Conservation (phyloP, 2,888 invertebrate species). For the Nomada fucata region DNA sequence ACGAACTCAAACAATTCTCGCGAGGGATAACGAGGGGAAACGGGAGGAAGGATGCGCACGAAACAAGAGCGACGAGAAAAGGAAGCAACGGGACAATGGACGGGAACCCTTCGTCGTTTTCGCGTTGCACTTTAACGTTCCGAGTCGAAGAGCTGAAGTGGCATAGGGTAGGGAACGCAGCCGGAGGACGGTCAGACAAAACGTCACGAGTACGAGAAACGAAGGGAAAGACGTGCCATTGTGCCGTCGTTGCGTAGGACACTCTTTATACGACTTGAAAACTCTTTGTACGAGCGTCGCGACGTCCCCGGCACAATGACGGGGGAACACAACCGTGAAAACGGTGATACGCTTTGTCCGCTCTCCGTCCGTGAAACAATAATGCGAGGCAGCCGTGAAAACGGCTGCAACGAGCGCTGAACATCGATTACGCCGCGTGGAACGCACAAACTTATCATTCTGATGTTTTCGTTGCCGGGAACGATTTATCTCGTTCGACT, state of each 20-base stretch:
- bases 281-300: slow-evolving; percentile 51
- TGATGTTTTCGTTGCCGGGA: background rate
- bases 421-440: slow-evolving; percentile 21
- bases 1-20: too few relatives aligned
- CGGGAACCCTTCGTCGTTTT: background rate
- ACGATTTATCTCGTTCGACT: background rate
- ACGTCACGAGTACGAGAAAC: slow-evolving; percentile 18
- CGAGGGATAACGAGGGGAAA: background rate
- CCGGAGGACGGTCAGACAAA: background rate
- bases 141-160: slow-evolving; percentile 26
- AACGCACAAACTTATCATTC: slow-evolving; percentile 6
- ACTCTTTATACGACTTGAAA: slow-evolving; percentile 52
- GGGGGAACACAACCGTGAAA: slow-evolving; percentile 46
- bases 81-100: too few relatives aligned
- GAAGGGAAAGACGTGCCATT: slow-evolving; percentile 39
- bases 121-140: background rate
- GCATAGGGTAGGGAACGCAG: slow-evolving; percentile 4
- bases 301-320: slow-evolving; percentile 48
- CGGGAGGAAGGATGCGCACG: too few relatives aligned
- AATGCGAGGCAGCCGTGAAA: slow-evolving; percentile 49
- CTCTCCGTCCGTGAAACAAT: slow-evolving; percentile 47
- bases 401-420: slow-evolving; percentile 1
- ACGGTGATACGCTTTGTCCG: slow-evolving; percentile 55
- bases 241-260: slow-evolving; percentile 37
- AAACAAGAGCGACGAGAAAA: background rate